A percentile compares a stretch with the other conserved stretches of the same genome.
phyloP scores from a whole-genome alignment of 2,113 vertebrate species.

The Callopanchax toddi region DNA sequence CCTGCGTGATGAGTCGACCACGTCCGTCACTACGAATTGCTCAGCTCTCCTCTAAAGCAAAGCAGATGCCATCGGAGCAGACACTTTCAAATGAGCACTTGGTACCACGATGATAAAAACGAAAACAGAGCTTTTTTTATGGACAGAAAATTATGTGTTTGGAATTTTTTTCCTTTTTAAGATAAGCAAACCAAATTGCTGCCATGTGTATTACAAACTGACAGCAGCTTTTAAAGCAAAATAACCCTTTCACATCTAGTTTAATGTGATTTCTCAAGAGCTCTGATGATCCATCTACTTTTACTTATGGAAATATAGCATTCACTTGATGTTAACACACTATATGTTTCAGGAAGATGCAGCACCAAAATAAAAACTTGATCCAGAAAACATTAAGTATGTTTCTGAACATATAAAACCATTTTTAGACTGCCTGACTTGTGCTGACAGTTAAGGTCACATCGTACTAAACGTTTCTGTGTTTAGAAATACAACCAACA shows the following conservation, averaged over 20 bases:
- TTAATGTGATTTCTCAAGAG: slow-evolving; percentile 8
- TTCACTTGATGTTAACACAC: neutral
- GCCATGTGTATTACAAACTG: slow-evolving; percentile 24
- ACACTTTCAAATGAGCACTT: slow-evolving; percentile 40
- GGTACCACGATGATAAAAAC: slow-evolving; percentile 54
- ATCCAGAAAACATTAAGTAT: slow-evolving; percentile 23
- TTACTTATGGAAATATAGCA: neutral
- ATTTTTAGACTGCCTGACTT: slow-evolving; percentile 44
- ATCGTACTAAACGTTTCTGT: no score
- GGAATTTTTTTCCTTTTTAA: slow-evolving; percentile 19
- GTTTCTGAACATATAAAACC: slow-evolving; percentile 30
- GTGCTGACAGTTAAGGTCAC: slow-evolving; percentile 42
- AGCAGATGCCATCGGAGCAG: slow-evolving; percentile 73
- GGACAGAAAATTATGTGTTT: slow-evolving; percentile 19
- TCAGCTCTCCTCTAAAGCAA: slow-evolving; percentile 68
- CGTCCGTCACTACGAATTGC: slow-evolving; percentile 66
- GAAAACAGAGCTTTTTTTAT: slow-evolving; percentile 35
- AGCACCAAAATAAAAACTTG: neutral
- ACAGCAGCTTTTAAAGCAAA: slow-evolving; percentile 36
- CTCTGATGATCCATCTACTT: slow-evolving; percentile 9
- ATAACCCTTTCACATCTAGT: slow-evolving; percentile 38
- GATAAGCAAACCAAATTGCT: slow-evolving; percentile 30
- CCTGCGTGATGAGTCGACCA: slow-evolving; percentile 70
- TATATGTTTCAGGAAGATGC: neutral
- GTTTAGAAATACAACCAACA: no score